Conservation (phyloP, 2,797 vertebrate genomes). For the Cheracebus regulus region DNA sequence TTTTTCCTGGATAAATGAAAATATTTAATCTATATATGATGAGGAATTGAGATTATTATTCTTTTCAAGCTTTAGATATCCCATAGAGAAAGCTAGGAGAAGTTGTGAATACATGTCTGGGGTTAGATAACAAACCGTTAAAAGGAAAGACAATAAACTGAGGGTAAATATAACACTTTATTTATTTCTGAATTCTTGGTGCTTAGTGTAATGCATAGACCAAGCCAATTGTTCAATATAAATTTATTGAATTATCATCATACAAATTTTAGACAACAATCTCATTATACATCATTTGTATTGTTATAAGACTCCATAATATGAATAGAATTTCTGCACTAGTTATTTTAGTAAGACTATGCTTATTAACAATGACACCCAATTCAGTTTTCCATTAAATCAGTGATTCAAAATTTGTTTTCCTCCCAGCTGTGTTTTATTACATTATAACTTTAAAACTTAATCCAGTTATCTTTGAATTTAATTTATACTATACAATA, state of each 20-base stretch:
- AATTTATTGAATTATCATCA: slow-evolving; percentile 2
- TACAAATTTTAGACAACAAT: slow-evolving; percentile 4
- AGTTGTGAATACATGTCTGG: not conserved
- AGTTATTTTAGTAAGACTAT: slow-evolving; percentile 45
- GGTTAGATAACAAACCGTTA: not conserved
- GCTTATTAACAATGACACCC: slow-evolving; percentile 1
- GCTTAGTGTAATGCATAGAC: not conserved
- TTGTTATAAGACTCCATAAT: slow-evolving; percentile 1
- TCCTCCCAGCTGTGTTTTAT: slow-evolving; percentile 60
- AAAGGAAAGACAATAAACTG: not conserved
- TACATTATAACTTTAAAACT: slow-evolving; percentile 8
- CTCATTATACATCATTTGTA: slow-evolving; percentile 32
- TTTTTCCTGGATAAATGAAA: not conserved
- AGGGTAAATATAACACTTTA: not conserved
- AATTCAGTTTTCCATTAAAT: slow-evolving; percentile 64
- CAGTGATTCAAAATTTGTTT: slow-evolving; percentile 43
- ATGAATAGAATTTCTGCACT: slow-evolving; percentile 15
- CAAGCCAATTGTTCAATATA: not conserved
- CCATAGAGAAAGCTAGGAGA: not conserved
- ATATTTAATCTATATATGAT: not conserved
- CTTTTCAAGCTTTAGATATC: not conserved
- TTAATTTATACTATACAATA: not conserved
- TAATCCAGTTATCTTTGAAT: slow-evolving; percentile 46
- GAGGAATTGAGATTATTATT: not conserved
- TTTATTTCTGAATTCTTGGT: not conserved